Base-by-base conservation (phyloP, 2,888 invertebrate genomes). In the Nineta flava region DNA sequence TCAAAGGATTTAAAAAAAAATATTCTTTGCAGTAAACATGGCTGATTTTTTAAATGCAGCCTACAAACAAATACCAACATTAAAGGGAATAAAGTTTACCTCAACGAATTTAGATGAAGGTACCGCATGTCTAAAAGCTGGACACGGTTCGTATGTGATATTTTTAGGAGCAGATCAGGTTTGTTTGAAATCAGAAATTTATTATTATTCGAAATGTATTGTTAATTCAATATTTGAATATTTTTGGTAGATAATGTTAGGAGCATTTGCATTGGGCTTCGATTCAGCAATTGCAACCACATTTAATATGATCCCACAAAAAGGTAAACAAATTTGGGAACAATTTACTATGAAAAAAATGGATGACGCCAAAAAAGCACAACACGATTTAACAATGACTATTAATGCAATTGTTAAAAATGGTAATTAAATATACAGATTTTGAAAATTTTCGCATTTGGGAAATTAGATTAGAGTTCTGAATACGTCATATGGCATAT, bases 61-160 rank as follows among this genome's bases (percentile, higher is more conserved):
- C 1, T 73, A 73, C 0, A 67, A 68, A 4, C 62, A 70, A 51
- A 77, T 91, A 45, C 79, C 86, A 0, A 85, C 80, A 48, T 83
- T 91, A 59, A 75, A 74, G 52, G 91, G 91, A 3, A 72, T 88
- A n/a, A 91, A 91, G 64, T 88, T 82, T 61, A 88, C 90, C 0
- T 81, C 82, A 9, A 76, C 74, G 38, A 77, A 82, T 59, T 68
- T 88, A 45, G 76, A 77, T 48, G 82, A 84, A 62, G 84, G 76
- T 1, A 67, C 73, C 1, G 74, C 73, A 56, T 81, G 81, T 2
- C 56, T 79, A 3, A 66, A 70, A 48, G 69, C 70, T 0, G 61
- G 73, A 34, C 69, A 70, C 50, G 67, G 70, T 3, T 72, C 66
- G 53, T 76, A 72, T 60, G 68, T 68, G 46, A 65, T 83, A 50